Base-by-base conservation (phyloP, 2,888 invertebrate genomes). In the Mythimna vitellina region DNA sequence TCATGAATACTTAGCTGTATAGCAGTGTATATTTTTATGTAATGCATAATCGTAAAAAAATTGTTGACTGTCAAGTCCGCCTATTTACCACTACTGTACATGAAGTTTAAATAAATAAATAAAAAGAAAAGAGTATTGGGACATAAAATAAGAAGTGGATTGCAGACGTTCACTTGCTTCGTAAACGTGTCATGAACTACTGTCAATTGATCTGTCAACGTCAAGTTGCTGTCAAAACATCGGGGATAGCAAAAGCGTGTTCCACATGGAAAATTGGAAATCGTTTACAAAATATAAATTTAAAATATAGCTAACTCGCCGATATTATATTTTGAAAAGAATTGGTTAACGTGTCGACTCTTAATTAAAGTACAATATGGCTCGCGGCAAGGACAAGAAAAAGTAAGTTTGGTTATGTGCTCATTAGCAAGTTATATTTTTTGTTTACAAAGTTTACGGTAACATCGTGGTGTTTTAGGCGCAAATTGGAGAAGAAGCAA, bases 361-460 rank as follows among this genome's bases (percentile, higher is more conserved):
- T 32, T 12, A 25, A 61, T 10, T 8, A 61, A 49, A 65, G 54
- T 71, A 32, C 70, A 87, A 71, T 89, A 96, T 96, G 96, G 96
- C 96, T 73, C 96, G 96, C 58, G 96, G 96, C 65, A 96, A 96
- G 82, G 96, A 96, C 67, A 96, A 95, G 84, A 96, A 96, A 85
- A 95, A 95, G 96, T 96, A 90, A 93, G 95, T 94, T 80, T 86
- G 87, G 87, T 90, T 89, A 88, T 80, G 76, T 83, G 78, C 67
- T 75, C 54, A 6, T 5, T 56, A 12, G 22, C 29, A 29, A 29
- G 29, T 56, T 38, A 32, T 29, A 61, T n/a, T 64, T 22, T 46
- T 62, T 85, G 56, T 76, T 70, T 70, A 72, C 58, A 60, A 71
- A 79, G 42, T 76, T 71, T 57, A 74, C 3, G 65, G 69, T 68